These are phyloP conservation scores for Trinectes maculatus DNA, from an alignment of 2,113 vertebrate genomes.

Conservation along the genomic window DNA sequence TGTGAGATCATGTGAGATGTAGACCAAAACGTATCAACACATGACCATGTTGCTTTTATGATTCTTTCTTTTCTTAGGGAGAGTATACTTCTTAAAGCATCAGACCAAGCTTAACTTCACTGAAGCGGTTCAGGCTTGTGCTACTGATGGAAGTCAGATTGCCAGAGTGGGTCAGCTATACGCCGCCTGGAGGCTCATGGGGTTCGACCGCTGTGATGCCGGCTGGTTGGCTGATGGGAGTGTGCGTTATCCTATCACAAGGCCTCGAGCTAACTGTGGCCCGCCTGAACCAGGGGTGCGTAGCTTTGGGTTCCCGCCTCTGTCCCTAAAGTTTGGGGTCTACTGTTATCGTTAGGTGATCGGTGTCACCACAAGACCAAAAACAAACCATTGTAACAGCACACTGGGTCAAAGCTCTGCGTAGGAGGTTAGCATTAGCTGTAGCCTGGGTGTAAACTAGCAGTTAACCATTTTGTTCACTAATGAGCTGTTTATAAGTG, in stretches of 20 bases:
- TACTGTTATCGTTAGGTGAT: conserved; percentile 85
- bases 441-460: conserved; percentile 29
- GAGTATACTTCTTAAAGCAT: conserved; percentile 86
- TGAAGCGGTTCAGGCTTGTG: conserved; percentile 86
- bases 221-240: conserved; percentile 95
- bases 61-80: conserved; percentile 75
- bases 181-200: conserved; percentile 87
- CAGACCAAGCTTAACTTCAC: conserved; percentile 81
- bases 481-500: conserved; percentile 34
- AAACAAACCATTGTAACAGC: conserved; percentile 8
- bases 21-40: neutral
- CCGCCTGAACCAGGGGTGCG: conserved; percentile 85
- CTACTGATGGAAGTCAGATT: conserved; percentile 76
- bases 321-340: conserved; percentile 82
- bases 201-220: conserved; percentile 87
- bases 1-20: neutral
- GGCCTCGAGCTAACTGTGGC: conserved; percentile 85
- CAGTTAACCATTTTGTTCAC: conserved; percentile 23
- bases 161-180: conserved; percentile 92
- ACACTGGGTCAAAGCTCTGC: conserved; percentile 23
- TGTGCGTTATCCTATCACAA: conserved; percentile 87
- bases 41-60: neutral
- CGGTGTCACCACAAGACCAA: neutral
- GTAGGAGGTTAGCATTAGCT: conserved; percentile 26
- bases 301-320: conserved; percentile 87